Evolutionary conservation across 2,888 invertebrate genomes (phyloP).

Genomic region (Glyphotaelius pellucidus): DNA sequence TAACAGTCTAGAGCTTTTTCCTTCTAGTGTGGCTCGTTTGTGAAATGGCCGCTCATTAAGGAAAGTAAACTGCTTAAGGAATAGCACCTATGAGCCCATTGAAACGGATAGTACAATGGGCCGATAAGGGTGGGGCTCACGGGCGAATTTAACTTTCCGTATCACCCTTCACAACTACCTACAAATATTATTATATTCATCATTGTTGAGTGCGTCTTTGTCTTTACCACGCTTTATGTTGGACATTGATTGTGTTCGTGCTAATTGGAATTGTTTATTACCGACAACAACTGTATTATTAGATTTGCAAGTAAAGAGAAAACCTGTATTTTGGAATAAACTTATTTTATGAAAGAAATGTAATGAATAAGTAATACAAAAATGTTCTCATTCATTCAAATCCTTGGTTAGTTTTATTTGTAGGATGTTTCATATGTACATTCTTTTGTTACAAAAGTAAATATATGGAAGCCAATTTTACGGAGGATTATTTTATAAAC

Average conservation of each 20-base stretch:
- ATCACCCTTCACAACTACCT: background rate
- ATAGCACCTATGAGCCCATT: conserved; percentile 52
- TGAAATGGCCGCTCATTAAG: conserved; percentile 57
- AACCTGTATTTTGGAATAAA: too few species aligned
- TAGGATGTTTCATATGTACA: background rate
- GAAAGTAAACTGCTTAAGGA: conserved; percentile 58
- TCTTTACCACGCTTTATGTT: conserved; percentile 7
- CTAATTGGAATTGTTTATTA: background rate
- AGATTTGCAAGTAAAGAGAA: background rate
- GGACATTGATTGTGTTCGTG: background rate
- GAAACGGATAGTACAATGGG: conserved; percentile 35
- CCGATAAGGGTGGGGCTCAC: conserved; percentile 35
- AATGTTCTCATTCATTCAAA: too few species aligned
- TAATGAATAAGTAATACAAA: too few species aligned
- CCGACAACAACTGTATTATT: background rate
- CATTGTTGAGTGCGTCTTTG: background rate
- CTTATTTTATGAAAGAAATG: too few species aligned
- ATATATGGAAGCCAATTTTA: background rate
- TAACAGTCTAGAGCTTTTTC: conserved; percentile 37
- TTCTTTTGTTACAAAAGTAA: background rate
- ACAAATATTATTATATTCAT: conserved; percentile 6
- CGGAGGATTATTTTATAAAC: background rate
- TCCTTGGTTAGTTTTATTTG: background rate
- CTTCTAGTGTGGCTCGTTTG: conserved; percentile 44
- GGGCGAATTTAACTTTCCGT: conserved; percentile 22